Evolutionary conservation across 2,113 vertebrate species (phyloP), one percentile per base, ranked within the genome.

Genomic region (Heterochromis multidens): DNA sequence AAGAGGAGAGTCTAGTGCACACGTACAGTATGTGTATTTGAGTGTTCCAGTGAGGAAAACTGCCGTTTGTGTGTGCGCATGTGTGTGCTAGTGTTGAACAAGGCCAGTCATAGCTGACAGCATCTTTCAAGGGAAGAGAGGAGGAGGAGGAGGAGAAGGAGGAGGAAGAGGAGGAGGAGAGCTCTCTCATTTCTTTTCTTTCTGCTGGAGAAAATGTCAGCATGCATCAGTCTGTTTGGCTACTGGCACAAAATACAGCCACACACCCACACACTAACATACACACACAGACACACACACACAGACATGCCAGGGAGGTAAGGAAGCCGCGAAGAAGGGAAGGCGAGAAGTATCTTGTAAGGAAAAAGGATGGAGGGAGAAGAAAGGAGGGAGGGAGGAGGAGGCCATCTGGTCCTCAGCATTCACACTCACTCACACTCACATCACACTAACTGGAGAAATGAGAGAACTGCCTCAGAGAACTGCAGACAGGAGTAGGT

Each of bases 391-490:
- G 79, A 62, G 78, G 87, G 82, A 81, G 88, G 87, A 83, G 81
- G 67, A 83, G 87, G 91, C 94, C 94, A 95, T 94, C 95, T 95
- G 94, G 87, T 93, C 77, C 91, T 92, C 86, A 27, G 87, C 54
- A 16, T 87, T 94, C 82, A 88, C 80, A 84, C 76, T 91, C 80
- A 70, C 80, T 87, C 80, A 84, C 61, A 67, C 67, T 74, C 3
- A 11, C 67, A 52, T 74, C 70, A 54, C 70, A 70, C 81, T 70
- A 86, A 86, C 49, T 76, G 78, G 10, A 93, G 84, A 59, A 87
- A 83, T 35, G 67, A 82, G 80, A 85, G 77, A 83, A 87, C 10
- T 2, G 88, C 83, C 86, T 87, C 59, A 13, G 78, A 88, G 74
- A 88, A 63, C 40, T 82, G 88, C 21, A 82, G 79, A 80, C 74